phyloP scores from a whole-genome alignment of 2,113 vertebrate genomes.

The Zootoca vivipara region DNA sequence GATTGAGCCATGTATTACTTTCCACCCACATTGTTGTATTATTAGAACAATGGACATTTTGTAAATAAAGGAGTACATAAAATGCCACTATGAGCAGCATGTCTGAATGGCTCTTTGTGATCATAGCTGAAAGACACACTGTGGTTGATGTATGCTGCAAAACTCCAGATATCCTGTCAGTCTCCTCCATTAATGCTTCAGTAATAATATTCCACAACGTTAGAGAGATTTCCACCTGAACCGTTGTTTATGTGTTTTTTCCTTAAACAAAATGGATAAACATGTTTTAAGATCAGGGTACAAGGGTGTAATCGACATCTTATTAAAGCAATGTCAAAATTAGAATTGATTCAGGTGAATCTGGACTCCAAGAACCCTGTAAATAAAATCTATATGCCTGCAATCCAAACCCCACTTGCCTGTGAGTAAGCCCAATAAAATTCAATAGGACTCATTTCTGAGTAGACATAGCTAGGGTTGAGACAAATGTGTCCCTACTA shows the following conservation, averaged over 20 bases:
- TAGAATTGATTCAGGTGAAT: background rate
- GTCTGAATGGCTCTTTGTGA: conserved; percentile 55
- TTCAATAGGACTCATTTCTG: no score
- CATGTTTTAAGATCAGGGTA: background rate
- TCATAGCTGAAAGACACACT: conserved; percentile 26
- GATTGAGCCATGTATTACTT: conserved; percentile 48
- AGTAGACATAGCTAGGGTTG: no score
- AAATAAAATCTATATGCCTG: conserved; percentile 8
- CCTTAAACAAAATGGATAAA: background rate
- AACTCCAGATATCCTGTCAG: conserved; percentile 40
- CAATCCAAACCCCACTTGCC: background rate
- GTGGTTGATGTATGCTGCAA: conserved; percentile 29
- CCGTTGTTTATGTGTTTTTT: background rate
- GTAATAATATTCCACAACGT: conserved; percentile 26
- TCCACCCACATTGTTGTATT: conserved; percentile 58
- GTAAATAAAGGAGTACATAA: conserved; percentile 59
- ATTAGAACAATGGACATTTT: conserved; percentile 62
- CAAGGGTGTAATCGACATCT: background rate
- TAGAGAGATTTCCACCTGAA: background rate
- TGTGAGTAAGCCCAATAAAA: no score
- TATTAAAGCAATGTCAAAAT: background rate
- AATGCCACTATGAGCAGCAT: conserved; percentile 48
- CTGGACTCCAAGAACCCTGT: background rate
- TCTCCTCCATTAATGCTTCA: conserved; percentile 37
- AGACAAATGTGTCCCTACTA: background rate